Evolutionary conservation across 1,140 invertebrate genomes (phyloP), one percentile per base, ranked within the genome.

Genomic region (Mylabris phalerata): DNA sequence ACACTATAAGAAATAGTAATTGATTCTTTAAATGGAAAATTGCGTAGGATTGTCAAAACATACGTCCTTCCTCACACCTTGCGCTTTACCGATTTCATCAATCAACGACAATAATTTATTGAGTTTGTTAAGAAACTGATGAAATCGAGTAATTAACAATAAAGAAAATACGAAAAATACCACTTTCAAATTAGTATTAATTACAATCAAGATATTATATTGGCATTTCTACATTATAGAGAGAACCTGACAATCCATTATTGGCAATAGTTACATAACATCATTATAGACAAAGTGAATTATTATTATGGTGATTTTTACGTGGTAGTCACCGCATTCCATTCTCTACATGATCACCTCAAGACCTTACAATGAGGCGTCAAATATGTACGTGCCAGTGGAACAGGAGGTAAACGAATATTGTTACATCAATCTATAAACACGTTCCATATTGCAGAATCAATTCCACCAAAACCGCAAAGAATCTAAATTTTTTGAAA

Each of bases 351-450:
- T 55, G 52, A 55, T 55, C 52, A 55, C 52, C 52, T 55, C 26
- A 55, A 55, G 52, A 55, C 52, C 52, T 55, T 55, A 55, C 52
- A 55, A 55, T 55, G 45, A 55, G 52, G 52, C 52, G 52, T 47
- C 52, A 55, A 55, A 32, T 32, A 32, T 32, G 52, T 55, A 55
- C 52, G 52, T 55, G 52, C 52, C 44, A 24, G 44, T 19, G 1
- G 19, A 19, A 19, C 52, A 55, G 52, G 52, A 55, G 38, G 45
- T 44, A 42, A 48, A 44, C 45, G n/a, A n/a, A 45, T 46, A 55
- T 55, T 55, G 52, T 55, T 55, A 32, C 44, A 55, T 41, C 52
- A 52, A 42, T n/a, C 9, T 10, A 42, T 6, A 42, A 42, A 42
- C 41, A 42, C 41, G 41, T 42, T 42, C 41, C 11, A 42, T 10